phyloP scores from a whole-genome alignment of 2,113 vertebrate genomes.

The Corvus moneduloides region DNA sequence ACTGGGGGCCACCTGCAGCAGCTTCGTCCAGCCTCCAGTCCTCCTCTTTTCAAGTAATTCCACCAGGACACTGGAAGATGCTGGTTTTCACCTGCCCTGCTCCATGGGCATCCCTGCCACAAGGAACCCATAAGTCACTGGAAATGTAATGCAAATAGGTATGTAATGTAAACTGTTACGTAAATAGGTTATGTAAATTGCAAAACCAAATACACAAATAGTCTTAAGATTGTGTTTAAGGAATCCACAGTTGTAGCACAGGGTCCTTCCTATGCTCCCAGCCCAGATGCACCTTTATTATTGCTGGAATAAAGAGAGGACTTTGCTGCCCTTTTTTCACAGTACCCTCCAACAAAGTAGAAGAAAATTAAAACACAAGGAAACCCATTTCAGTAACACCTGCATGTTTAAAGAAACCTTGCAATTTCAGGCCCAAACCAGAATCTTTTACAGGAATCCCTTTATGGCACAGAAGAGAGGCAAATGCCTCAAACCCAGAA shows the following conservation, averaged over 20 bases:
- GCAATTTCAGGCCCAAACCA: background rate
- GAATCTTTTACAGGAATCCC: background rate
- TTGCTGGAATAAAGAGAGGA: background rate
- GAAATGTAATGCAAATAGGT: background rate
- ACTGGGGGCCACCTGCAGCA: background rate
- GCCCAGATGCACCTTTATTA: background rate
- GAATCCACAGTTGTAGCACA: background rate
- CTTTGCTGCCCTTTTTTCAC: background rate
- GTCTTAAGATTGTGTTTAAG: background rate
- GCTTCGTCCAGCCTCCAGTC: background rate
- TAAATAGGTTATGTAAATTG: background rate
- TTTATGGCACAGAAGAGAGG: background rate
- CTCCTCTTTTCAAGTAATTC: background rate
- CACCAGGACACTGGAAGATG: rapidly evolving
- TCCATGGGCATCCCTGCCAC: background rate
- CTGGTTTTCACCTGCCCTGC: background rate
- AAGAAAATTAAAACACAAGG: background rate
- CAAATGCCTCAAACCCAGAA: background rate
- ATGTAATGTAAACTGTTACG: background rate
- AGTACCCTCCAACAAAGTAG: background rate
- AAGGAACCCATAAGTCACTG: background rate
- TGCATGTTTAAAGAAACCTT: background rate
- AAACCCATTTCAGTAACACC: background rate
- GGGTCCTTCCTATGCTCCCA: background rate
- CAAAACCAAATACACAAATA: background rate